Percentiles rank a stretch among this genome's conserved stretches.
phyloP scores from a whole-genome alignment of 37 sponge, comb jelly and placozoan genomes.

The Chondrilla cf. caribensis region DNA sequence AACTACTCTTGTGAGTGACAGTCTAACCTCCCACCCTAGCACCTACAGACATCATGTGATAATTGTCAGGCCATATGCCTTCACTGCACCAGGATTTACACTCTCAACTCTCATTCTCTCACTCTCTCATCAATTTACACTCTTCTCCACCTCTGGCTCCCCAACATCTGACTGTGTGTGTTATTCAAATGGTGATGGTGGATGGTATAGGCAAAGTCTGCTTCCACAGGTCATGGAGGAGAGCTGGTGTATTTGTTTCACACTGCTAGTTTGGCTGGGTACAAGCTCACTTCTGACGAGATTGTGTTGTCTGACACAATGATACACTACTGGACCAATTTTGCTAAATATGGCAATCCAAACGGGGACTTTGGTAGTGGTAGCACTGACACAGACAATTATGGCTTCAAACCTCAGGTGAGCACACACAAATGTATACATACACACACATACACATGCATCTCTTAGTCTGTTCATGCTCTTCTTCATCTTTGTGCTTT shows the following conservation, averaged over 20 bases:
- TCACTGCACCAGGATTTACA: too few species aligned
- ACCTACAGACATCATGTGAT: neutral
- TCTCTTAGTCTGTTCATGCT: neutral
- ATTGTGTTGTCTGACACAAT: conserved; percentile 36
- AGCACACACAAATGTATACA: neutral
- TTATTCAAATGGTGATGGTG: too few species aligned
- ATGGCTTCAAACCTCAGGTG: too few species aligned
- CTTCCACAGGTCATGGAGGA: conserved; percentile 62
- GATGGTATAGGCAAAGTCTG: too few species aligned
- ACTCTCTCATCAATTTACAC: neutral
- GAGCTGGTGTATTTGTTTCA: conserved; percentile 72
- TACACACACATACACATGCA: neutral
- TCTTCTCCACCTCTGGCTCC: too few species aligned
- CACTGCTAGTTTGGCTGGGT: conserved; percentile 36
- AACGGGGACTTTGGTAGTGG: neutral
- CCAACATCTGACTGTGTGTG: too few species aligned
- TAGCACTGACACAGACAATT: neutral
- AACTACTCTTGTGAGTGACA: conserved; percentile 47
- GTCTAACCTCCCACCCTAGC: too few species aligned
- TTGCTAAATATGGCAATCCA: conserved; percentile 41
- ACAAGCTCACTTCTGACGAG: conserved; percentile 47
- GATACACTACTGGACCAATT: conserved; percentile 59
- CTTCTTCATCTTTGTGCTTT: neutral
- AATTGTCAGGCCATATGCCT: too few species aligned
- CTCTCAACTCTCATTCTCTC: neutral